A percentile compares a stretch with the other conserved stretches of the same genome.
Evolutionary conservation across 2,113 vertebrate species (phyloP).

Genomic region (Muntiacus reevesi): DNA sequence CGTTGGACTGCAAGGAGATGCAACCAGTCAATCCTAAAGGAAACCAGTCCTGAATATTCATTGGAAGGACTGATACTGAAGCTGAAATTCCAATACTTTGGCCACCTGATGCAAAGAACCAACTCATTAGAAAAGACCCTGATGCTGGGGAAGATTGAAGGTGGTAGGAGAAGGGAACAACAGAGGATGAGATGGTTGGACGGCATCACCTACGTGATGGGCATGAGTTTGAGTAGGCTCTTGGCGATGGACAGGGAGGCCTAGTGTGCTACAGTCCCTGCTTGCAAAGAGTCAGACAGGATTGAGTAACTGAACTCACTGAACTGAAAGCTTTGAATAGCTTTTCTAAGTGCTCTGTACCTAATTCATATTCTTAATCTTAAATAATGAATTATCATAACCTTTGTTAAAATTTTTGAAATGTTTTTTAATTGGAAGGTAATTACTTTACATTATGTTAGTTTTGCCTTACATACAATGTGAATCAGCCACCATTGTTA

Average conservation of each 20-base stretch:
- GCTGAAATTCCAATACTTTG: not conserved
- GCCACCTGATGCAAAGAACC: not conserved
- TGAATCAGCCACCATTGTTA: not conserved
- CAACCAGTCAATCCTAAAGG: not conserved
- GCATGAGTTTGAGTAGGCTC: not conserved
- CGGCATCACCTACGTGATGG: not conserved
- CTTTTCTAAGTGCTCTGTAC: not conserved
- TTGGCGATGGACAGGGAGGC: not conserved
- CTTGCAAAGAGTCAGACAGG: rapidly evolving
- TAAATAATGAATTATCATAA: not conserved
- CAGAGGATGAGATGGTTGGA: not conserved
- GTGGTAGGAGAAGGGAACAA: rapidly evolving
- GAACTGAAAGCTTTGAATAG: not conserved
- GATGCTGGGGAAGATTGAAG: not conserved
- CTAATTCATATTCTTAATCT: not conserved
- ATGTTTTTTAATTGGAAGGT: not conserved
- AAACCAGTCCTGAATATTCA: not conserved
- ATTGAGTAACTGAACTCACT: not conserved
- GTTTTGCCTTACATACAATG: not conserved
- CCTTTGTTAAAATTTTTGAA: not conserved
- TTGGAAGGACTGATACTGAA: not conserved
- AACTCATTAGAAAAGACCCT: not conserved
- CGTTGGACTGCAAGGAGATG: not conserved
- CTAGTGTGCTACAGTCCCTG: not conserved
- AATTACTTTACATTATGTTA: not conserved